phyloP scores from a whole-genome alignment of 2,113 vertebrate species.

The Galeopterus variegatus region DNA sequence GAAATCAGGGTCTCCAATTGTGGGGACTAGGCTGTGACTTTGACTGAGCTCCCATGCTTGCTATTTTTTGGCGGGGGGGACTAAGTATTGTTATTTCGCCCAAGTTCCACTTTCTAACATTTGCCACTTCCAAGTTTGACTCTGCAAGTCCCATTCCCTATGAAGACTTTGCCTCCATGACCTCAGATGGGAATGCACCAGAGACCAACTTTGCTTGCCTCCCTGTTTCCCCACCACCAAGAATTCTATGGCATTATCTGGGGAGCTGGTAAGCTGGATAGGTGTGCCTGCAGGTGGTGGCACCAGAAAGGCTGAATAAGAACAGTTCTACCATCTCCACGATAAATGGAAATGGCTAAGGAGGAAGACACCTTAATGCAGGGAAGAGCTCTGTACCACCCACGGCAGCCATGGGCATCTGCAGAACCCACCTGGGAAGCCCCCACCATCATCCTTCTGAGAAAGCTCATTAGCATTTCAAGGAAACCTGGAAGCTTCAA shows the following conservation, averaged over 20 bases:
- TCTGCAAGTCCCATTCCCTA: neutral
- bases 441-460: slow-evolving; percentile 66
- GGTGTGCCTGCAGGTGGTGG: neutral
- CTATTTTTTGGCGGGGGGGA: neutral
- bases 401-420: neutral
- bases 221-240: neutral
- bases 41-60: neutral
- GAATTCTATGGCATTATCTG: neutral
- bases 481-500: slow-evolving; percentile 67
- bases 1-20: neutral
- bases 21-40: neutral
- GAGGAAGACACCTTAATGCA: neutral
- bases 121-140: neutral
- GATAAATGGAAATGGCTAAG: neutral
- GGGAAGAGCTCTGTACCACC: neutral
- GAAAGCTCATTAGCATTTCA: slow-evolving; percentile 80
- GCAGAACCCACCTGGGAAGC: slow-evolving; percentile 8
- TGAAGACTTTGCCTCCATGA: neutral
- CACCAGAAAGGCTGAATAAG: neutral
- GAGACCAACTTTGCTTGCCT: neutral
- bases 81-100: neutral
- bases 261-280: neutral
- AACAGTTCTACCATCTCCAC: neutral
- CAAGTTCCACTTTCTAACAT: neutral
- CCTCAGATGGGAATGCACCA: neutral